These are phyloP conservation scores for Drosophila rhopaloa DNA, from an alignment of 1,140 invertebrate genomes.

Conservation along the genomic window DNA sequence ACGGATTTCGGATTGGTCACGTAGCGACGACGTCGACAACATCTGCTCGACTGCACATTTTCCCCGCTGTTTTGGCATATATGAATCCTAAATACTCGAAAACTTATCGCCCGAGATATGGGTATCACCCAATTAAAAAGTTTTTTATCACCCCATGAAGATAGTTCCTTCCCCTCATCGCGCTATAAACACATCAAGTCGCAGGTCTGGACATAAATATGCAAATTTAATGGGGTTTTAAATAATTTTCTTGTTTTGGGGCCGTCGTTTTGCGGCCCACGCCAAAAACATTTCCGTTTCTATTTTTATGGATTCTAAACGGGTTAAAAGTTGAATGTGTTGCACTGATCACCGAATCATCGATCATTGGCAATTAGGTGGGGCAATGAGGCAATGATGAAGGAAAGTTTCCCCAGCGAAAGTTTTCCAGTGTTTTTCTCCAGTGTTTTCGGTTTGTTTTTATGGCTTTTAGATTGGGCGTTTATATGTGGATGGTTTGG, in stretches of 20 bases:
- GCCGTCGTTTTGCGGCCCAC: conserved; percentile 68
- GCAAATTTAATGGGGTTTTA: conserved; percentile 77
- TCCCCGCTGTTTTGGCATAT: conserved; percentile 51
- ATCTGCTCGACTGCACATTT: conserved; percentile 60
- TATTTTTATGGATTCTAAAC: conserved; percentile 66
- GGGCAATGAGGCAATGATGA: conserved; percentile 23
- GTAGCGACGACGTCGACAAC: conserved; percentile 53
- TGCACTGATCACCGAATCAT: conserved; percentile 64
- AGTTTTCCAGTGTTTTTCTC: conserved; percentile 58
- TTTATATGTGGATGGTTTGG: conserved; percentile 64
- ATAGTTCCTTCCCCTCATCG: conserved; percentile 45
- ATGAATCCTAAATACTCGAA: conserved; percentile 45
- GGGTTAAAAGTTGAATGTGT: conserved; percentile 71
- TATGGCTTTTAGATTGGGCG: conserved; percentile 74
- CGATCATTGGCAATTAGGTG: conserved; percentile 59
- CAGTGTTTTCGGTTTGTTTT: conserved; percentile 43
- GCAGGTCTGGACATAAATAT: conserved; percentile 69
- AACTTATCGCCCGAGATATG: conserved; percentile 54
- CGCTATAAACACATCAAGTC: conserved; percentile 70
- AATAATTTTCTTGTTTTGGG: conserved; percentile 70
- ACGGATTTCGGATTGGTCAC: conserved; percentile 80
- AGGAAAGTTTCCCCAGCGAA: conserved; percentile 64
- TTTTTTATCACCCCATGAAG: conserved; percentile 73
- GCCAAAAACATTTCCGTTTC: conserved; percentile 39
- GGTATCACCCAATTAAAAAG: conserved; percentile 74